Percentiles rank a stretch among this genome's conserved stretches.
These are phyloP conservation scores for Acipenser transmontanus DNA, from an alignment of 2,797 vertebrate genomes.

Conservation along the genomic window DNA sequence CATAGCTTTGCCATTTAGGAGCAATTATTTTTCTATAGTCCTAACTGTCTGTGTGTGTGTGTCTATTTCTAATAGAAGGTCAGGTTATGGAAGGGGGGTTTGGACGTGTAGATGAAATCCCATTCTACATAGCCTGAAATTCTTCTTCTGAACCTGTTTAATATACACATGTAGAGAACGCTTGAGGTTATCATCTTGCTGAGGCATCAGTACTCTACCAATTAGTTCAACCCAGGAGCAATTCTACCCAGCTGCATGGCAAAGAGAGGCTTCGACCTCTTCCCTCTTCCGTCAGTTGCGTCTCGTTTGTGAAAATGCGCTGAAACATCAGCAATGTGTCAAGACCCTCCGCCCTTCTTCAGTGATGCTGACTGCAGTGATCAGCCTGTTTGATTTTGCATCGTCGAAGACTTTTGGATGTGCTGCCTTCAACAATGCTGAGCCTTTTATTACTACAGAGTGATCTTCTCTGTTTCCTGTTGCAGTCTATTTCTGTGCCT, in stretches of 20 bases:
- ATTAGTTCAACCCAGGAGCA: conserved; percentile 28
- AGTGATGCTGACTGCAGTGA: background rate
- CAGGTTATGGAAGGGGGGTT: background rate
- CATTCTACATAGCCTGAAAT: background rate
- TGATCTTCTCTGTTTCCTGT: no score
- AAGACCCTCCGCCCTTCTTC: background rate
- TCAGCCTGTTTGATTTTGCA: background rate
- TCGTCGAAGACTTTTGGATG: background rate
- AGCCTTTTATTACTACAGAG: background rate
- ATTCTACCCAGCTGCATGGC: conserved; percentile 19
- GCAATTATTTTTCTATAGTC: background rate
- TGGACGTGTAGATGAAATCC: background rate
- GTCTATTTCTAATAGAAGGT: background rate
- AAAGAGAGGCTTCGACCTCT: conserved; percentile 3
- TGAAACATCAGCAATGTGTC: background rate
- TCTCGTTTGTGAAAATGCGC: background rate
- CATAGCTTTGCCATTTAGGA: conserved; percentile 9
- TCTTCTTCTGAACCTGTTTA: conserved; percentile 1
- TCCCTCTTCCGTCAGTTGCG: background rate
- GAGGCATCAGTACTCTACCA: conserved; percentile 28
- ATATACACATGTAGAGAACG: conserved; percentile 5
- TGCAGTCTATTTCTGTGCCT: no score
- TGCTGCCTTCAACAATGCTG: background rate
- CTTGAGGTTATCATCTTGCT: conserved; percentile 29
- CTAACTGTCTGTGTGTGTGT: background rate